Evolutionary conservation across 1,140 invertebrate genomes (phyloP), one percentile per base, ranked within the genome.

Genomic region (Cotesia chilonis): DNA sequence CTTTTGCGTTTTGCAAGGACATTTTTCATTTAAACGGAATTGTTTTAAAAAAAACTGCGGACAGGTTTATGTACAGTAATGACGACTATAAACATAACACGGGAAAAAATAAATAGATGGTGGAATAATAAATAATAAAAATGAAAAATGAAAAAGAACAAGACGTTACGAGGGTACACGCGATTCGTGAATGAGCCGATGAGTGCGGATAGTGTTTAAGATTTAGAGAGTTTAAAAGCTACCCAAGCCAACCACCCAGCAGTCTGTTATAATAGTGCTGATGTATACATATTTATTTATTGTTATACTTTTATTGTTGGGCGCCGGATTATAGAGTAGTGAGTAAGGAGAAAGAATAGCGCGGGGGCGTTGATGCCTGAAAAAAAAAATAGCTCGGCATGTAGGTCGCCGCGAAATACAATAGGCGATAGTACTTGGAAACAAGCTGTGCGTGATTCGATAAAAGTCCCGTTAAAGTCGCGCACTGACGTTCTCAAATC

Each of bases 311-410:
- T 57, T 57, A 57, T 57, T n/a, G 54, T 57, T 14, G 17, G 17
- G 54, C 12, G 54, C 59, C 20, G 59, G 14, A 61, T 61, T 6
- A 47, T 47, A 47, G 41, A 47, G 6, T 47, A 9, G 41, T 47
- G 41, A 47, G 41, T 4, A 4, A 55, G 54, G 2, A 20, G 5
- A 20, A 55, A 55, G 17, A 55, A 55, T n/a, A 55, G 17, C 12
- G 17, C 17, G 61, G 63, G 63, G 63, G 63, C 47, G 64, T 67
- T 67, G 38, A 67, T 52, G 64, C 64, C 12, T 17, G 14, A 41
- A 57, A 77, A 77, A 77, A 82, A 84, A 82, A 84, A 84, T 83
- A 75, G 74, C 67, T 74, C 71, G 79, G 82, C 81, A 85, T 84
- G 77, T 86, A 79, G 84, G 84, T 85, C 84, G 81, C 71, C 68